Conservation (phyloP, 2,797 vertebrate species). For the Coendou prehensilis region DNA sequence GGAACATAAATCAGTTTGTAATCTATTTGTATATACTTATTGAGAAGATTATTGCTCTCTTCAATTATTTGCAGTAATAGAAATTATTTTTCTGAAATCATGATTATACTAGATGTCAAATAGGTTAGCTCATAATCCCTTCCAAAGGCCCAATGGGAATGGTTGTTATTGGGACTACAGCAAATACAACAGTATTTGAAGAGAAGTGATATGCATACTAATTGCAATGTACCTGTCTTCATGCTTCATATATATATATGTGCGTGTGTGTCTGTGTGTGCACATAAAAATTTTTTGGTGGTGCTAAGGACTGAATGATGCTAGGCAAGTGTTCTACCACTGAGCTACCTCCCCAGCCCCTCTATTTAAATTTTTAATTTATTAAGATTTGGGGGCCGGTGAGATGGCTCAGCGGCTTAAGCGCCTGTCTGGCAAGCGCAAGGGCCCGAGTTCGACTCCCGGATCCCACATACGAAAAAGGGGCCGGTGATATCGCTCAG, state of each 20-base stretch:
- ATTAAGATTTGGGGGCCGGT: constrained; percentile 50
- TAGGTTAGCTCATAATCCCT: constrained; percentile 70
- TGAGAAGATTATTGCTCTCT: constrained; percentile 63
- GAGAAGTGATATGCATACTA: constrained; percentile 36
- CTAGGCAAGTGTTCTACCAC: background rate
- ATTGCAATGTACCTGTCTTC: background rate
- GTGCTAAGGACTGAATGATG: background rate
- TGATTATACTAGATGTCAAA: constrained; percentile 68
- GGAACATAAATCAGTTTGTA: constrained; percentile 75
- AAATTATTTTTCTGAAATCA: constrained; percentile 75
- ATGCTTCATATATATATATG: background rate
- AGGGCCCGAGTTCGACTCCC: too few relatives aligned
- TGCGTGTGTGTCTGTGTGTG: background rate
- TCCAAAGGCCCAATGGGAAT: constrained; percentile 68
- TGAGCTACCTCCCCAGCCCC: background rate
- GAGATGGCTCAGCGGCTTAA: too few relatives aligned
- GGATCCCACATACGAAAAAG: too few relatives aligned
- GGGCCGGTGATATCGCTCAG: too few relatives aligned
- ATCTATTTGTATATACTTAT: constrained; percentile 70
- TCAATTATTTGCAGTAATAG: constrained; percentile 69
- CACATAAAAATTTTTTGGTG: background rate
- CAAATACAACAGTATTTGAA: background rate
- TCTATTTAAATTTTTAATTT: constrained; percentile 62
- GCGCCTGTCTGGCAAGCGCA: too few relatives aligned
- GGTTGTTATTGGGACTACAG: constrained; percentile 45